Evolutionary conservation across 2,113 vertebrate genomes (phyloP), one percentile per base, ranked within the genome.

Genomic region (Chloropsis cyanopogon): DNA sequence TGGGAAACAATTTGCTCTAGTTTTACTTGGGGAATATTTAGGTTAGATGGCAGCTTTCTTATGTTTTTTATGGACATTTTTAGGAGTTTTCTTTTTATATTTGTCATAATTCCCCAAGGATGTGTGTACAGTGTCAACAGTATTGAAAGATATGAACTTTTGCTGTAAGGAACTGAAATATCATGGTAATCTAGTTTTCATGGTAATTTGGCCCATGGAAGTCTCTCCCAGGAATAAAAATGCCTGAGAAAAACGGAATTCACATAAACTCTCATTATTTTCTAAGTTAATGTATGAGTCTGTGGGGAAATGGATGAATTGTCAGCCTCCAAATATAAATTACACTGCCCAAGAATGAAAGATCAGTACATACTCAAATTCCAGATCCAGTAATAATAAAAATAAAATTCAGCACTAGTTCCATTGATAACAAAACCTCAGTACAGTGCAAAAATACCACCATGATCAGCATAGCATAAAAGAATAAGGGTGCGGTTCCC

Each of bases 201-300:
- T 91, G 92, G 83, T 90, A 84, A 93, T 97, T 92, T 95, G 82
- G 88, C 69, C 53, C 33, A 33, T 35, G 52, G 22, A 90, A 82
- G 26, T 52, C 88, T 96, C 97, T 94, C 95, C 6, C 3, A 94
- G 96, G 94, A 95, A 92, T 97, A 93, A 91, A 95, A 96, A 91
- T 92, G 94, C 68, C 95, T 97, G 96, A 95, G 96, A 97, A 97
- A 96, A 95, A 60, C 0, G 0, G 72, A 95, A 93, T 95, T 97
- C 96, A 95, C 95, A 96, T 92, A 91, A 92, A 90, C 69, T 71
- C 73, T 50, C 8, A 1, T 44, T 81, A 68, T 95, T 96, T 94
- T 89, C 68, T 41, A 71, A 86, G 52, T 86, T 86, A 46, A 47
- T 94, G 73, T 88, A 29, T 90, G 61, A 39, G 75, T 69, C 94